A percentile compares a stretch with the other conserved stretches of the same genome.
Conservation (phyloP, 35 echinoderm and acorn worm genomes). For the Chiridota heheva region DNA sequence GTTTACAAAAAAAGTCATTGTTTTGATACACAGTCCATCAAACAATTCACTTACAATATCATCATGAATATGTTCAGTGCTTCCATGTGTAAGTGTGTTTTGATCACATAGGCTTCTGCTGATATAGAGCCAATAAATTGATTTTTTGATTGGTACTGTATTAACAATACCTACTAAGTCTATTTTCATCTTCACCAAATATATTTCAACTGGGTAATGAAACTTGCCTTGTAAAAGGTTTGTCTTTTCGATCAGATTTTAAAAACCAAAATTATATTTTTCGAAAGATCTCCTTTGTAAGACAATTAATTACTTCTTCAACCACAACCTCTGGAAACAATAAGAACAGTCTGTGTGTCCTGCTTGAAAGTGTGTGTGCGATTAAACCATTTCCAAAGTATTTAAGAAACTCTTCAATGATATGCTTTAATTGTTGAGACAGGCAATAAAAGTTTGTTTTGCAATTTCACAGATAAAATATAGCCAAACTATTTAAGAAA, state of each 20-base stretch:
- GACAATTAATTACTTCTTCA: too few relatives aligned
- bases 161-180: conserved; percentile 16
- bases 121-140: neutral
- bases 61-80: neutral
- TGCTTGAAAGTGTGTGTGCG: neutral
- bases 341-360: conserved; percentile 7
- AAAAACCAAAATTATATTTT: neutral
- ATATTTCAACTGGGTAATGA: conserved; percentile 11
- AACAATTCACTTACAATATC: conserved; percentile 27
- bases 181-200: neutral
- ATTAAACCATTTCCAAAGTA: conserved; percentile 12
- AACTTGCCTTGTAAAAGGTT: too few relatives aligned
- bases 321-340: conserved; percentile 1
- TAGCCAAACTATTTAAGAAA: neutral
- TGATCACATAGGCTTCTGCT: neutral
- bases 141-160: conserved; percentile 35
- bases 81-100: neutral
- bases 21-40: conserved; percentile 1
- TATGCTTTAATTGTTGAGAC: conserved; percentile 11
- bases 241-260: conserved; percentile 23
- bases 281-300: conserved; percentile 16
- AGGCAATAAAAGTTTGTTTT: conserved; percentile 13
- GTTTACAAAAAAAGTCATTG: conserved; percentile 4
- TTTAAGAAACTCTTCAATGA: conserved; percentile 49
- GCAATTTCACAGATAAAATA: conserved; percentile 37